These are phyloP conservation scores for Oreohelix idahoensis DNA, from an alignment of 1,140 invertebrate genomes.

Conservation along the genomic window DNA sequence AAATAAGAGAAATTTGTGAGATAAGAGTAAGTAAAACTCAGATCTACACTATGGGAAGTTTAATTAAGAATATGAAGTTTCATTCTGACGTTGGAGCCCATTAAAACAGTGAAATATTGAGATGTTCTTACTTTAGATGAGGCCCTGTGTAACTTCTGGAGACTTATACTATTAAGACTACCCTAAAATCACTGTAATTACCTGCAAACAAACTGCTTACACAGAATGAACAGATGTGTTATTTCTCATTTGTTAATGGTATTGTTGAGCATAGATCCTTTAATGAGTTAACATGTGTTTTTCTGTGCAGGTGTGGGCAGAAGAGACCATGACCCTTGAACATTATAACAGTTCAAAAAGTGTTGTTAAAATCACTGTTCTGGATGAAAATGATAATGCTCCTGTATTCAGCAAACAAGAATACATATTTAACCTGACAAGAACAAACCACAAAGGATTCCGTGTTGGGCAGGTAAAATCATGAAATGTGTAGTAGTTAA, in stretches of 20 bases:
- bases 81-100: too few relatives aligned
- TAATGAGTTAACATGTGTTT: neutral
- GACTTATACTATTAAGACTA: too few relatives aligned
- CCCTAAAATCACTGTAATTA: neutral
- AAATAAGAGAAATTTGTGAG: too few relatives aligned
- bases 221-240: too few relatives aligned
- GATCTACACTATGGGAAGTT: too few relatives aligned
- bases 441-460: constrained; percentile 13
- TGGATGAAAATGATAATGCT: constrained; percentile 52
- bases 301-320: constrained; percentile 41
- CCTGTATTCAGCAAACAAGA: constrained; percentile 41
- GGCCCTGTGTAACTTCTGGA: too few relatives aligned
- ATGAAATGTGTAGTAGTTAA: neutral
- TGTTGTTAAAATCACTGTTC: constrained; percentile 41
- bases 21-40: too few relatives aligned
- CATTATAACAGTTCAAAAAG: constrained; percentile 26
- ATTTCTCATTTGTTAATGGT: too few relatives aligned
- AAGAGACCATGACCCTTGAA: constrained; percentile 33
- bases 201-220: neutral
- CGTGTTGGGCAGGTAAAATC: constrained; percentile 40
- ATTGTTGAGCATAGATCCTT: too few relatives aligned
- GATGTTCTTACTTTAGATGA: too few relatives aligned
- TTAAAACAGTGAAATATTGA: too few relatives aligned
- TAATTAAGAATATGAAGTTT: too few relatives aligned
- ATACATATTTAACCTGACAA: constrained; percentile 39